Percentiles rank a stretch among this genome's conserved stretches.
phyloP scores from a whole-genome alignment of 2,888 invertebrate genomes.

The Meghimatium bilineatum region DNA sequence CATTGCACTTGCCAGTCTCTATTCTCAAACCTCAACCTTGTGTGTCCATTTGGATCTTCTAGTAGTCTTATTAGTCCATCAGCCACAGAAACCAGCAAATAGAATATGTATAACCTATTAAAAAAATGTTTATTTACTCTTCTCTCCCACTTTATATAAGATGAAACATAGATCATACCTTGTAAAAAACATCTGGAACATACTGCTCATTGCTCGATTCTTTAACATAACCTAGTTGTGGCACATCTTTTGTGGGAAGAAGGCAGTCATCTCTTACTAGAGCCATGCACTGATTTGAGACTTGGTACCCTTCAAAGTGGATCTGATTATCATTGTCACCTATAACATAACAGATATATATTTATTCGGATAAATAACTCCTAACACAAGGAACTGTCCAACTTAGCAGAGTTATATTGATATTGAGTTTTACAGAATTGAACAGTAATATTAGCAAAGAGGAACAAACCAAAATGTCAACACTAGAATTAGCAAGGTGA shows the following conservation, averaged over 20 bases:
- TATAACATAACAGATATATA: conserved; percentile 69
- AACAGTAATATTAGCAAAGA: too few species aligned
- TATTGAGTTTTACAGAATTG: too few species aligned
- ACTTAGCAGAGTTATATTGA: background rate
- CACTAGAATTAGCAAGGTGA: too few species aligned
- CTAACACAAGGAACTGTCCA: background rate
- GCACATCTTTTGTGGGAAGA: conserved; percentile 96
- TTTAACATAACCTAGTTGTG: conserved; percentile 95
- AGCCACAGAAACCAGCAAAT: too few species aligned
- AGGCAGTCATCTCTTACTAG: conserved; percentile 94
- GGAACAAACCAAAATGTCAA: too few species aligned
- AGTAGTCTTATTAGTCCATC: too few species aligned
- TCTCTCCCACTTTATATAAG: too few species aligned
- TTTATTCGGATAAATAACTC: background rate
- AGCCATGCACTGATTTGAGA: conserved; percentile 98
- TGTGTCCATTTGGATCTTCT: too few species aligned
- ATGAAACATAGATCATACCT: conserved; percentile 80
- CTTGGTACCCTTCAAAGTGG: conserved; percentile 99
- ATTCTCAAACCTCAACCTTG: too few species aligned
- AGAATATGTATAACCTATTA: too few species aligned
- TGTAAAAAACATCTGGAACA: conserved; percentile 99
- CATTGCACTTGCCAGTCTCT: too few species aligned
- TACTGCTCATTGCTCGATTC: conserved; percentile 95
- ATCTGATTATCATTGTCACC: conserved; percentile 94
- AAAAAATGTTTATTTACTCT: too few species aligned